Evolutionary conservation across 1,140 invertebrate species (phyloP).

Genomic region (Eupeodes corollae): DNA sequence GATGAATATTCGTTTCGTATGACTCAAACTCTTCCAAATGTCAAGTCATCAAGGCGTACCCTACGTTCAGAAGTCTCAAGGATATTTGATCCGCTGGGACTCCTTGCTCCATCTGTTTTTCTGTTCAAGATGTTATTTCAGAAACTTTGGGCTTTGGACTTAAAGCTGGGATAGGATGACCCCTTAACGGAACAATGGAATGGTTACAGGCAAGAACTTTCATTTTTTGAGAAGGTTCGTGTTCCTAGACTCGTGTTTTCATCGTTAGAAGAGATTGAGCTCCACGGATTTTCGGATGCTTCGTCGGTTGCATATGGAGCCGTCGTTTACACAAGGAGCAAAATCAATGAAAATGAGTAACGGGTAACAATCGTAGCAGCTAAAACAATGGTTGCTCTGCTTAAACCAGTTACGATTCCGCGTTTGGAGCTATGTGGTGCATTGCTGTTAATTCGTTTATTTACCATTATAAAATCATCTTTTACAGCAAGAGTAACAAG

Average conservation of each 20-base stretch:
- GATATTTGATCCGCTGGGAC: constrained; percentile 32
- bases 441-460: constrained; percentile 2
- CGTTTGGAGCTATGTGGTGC: constrained; percentile 21
- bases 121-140: constrained; percentile 35
- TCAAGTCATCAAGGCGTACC: constrained; percentile 10
- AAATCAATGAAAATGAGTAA: neutral
- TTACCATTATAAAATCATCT: neutral
- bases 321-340: neutral
- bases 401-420: constrained; percentile 20
- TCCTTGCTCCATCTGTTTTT: constrained; percentile 29
- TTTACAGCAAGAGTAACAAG: no score
- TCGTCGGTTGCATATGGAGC: constrained; percentile 7
- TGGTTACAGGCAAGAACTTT: constrained; percentile 8
- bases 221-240: constrained; percentile 6
- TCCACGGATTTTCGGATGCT: constrained; percentile 33
- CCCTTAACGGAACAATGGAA: neutral
- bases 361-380: constrained; percentile 11
- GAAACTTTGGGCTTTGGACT: constrained; percentile 2
- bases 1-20: constrained; percentile 2
- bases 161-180: constrained; percentile 8
- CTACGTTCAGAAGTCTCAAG: constrained; percentile 25
- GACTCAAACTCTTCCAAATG: neutral
- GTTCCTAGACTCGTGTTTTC: constrained; percentile 10
- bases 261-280: constrained; percentile 5
- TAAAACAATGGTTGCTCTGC: constrained; percentile 22